Conservation (phyloP, 2,888 invertebrate genomes). For the Leptopilina syphax region DNA sequence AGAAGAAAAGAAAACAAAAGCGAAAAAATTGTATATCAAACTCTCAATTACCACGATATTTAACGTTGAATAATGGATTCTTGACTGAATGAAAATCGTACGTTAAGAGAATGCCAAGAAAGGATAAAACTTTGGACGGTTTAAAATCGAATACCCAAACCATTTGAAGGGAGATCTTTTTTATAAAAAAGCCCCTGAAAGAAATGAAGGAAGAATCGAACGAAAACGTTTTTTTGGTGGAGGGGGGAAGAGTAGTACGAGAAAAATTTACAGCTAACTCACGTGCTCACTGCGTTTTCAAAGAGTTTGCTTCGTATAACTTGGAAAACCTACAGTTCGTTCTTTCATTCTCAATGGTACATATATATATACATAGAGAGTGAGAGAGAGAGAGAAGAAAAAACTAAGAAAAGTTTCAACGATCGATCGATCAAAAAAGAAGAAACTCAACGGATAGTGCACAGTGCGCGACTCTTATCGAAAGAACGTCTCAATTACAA, state of each 20-base stretch:
- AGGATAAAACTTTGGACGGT: constrained; percentile 53
- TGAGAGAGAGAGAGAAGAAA: constrained; percentile 29
- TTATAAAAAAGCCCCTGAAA: constrained; percentile 47
- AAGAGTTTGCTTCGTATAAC: constrained; percentile 44
- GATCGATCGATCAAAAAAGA: constrained; percentile 44
- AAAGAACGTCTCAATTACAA: constrained; percentile 33
- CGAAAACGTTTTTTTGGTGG: background rate
- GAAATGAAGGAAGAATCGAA: constrained; percentile 48
- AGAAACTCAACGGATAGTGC: constrained; percentile 6
- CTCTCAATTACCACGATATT: constrained; percentile 21
- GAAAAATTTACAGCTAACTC: constrained; percentile 55
- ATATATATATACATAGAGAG: no score
- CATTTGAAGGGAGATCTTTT: constrained; percentile 49
- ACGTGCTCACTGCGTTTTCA: constrained; percentile 53
- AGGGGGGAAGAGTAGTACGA: constrained; percentile 19
- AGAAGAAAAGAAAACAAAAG: background rate
- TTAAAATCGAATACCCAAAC: constrained; percentile 49
- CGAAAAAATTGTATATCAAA: constrained; percentile 7
- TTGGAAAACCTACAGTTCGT: constrained; percentile 31
- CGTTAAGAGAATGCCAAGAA: constrained; percentile 49
- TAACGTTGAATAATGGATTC: constrained; percentile 33
- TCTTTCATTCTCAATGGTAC: background rate
- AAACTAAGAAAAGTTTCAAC: constrained; percentile 40
- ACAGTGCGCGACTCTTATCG: constrained; percentile 19
- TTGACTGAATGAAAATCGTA: constrained; percentile 44